Conservation (phyloP, 2,888 invertebrate species). For the Ischnura elegans region DNA sequence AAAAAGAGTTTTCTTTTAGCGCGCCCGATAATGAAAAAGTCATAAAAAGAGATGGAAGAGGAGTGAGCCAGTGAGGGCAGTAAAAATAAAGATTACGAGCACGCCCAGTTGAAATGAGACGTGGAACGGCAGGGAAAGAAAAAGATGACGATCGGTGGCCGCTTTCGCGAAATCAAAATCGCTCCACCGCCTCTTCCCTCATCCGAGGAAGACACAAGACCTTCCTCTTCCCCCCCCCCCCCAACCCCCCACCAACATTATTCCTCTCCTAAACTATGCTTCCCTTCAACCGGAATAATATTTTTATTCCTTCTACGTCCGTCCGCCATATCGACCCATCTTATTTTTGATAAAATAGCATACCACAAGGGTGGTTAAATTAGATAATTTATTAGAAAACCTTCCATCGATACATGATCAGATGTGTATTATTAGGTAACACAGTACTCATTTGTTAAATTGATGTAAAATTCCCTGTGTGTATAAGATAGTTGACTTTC, state of each 20-base stretch:
- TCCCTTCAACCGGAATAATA: neutral
- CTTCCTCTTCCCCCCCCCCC: neutral
- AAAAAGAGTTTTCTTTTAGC: conserved; percentile 1
- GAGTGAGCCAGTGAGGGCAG: neutral
- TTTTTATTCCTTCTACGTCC: neutral
- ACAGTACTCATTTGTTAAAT: no score
- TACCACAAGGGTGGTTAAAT: no score
- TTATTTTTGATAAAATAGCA: no score
- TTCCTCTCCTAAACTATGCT: neutral
- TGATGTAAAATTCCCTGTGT: no score
- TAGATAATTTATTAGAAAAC: no score
- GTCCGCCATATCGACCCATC: neutral
- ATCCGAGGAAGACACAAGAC: no score
- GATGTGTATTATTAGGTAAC: no score
- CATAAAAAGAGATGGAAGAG: neutral
- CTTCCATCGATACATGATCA: no score
- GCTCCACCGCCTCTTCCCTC: neutral
- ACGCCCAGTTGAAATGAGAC: conserved; percentile 7
- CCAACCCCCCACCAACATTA: no score
- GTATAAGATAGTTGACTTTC: no score
- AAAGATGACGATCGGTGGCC: conserved; percentile 9
- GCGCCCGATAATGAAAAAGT: neutral
- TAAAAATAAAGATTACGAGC: conserved; percentile 43
- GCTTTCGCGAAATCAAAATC: conserved; percentile 32
- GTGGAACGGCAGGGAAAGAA: neutral